phyloP scores from a whole-genome alignment of 2,797 vertebrate genomes.

The Lagorchestes hirsutus region DNA sequence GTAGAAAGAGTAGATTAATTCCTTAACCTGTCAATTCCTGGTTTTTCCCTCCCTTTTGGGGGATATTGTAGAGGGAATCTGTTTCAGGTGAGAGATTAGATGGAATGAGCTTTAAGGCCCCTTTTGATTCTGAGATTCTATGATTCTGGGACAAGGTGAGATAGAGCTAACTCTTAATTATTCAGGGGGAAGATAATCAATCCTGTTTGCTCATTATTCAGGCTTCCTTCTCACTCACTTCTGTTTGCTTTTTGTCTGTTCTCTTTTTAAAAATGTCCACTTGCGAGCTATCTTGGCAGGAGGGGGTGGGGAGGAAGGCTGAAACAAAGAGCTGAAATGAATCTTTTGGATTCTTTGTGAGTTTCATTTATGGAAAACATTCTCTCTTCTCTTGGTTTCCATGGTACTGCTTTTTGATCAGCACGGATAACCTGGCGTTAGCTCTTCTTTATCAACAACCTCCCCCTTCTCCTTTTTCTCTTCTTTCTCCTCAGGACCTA shows the following conservation, averaged over 20 bases:
- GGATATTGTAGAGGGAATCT: background rate
- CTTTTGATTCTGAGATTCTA: background rate
- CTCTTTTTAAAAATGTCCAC: background rate
- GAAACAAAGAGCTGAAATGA: background rate
- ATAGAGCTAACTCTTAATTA: background rate
- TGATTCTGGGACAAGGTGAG: background rate
- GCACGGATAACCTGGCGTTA: background rate
- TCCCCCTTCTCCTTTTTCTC: background rate
- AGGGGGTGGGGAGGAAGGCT: background rate
- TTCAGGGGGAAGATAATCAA: background rate
- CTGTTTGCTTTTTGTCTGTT: background rate
- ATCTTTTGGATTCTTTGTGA: slow-evolving; percentile 19
- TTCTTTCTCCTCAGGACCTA: background rate
- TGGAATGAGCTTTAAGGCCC: background rate
- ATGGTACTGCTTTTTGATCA: slow-evolving; percentile 10
- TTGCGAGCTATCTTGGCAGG: background rate
- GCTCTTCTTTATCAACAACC: background rate
- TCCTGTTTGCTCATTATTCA: background rate
- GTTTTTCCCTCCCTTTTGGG: background rate
- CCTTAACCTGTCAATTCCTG: background rate
- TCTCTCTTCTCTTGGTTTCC: slow-evolving; percentile 7
- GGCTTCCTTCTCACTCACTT: background rate
- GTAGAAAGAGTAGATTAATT: background rate
- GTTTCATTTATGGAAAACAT: slow-evolving; percentile 15
- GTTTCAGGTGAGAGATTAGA: background rate